Conservation (phyloP, 2,888 invertebrate species). For the Calephelis perditalis region DNA sequence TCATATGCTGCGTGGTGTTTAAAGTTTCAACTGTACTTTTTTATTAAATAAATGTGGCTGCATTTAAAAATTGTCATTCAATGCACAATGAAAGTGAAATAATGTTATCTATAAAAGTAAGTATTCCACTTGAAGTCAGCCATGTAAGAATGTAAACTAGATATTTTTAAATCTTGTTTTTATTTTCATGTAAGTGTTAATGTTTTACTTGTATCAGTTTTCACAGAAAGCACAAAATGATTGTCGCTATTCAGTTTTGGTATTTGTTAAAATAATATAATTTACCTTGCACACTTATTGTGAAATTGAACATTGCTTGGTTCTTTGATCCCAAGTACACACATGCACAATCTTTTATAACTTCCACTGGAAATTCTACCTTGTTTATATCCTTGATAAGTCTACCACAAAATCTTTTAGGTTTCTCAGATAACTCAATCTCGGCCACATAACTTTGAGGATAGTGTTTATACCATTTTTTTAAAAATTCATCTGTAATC, state of each 20-base stretch:
- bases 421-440: constrained; percentile 42
- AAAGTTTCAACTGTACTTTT: no score
- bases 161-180: no score
- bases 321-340: constrained; percentile 83
- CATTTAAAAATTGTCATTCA: no score
- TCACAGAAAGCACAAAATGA: not conserved
- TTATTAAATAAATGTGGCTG: no score
- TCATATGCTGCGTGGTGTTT: no score
- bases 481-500: constrained; percentile 46
- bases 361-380: constrained; percentile 41
- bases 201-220: no score
- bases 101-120: no score
- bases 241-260: no score
- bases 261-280: not conserved
- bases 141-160: no score
- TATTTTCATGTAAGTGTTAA: no score
- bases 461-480: constrained; percentile 48
- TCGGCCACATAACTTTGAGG: constrained; percentile 51
- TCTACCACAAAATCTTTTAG: constrained; percentile 50
- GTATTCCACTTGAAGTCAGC: no score
- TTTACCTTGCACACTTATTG: constrained; percentile 72
- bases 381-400: constrained; percentile 40
- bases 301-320: constrained; percentile 81
- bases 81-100: no score
- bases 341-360: constrained; percentile 73